Conservation (phyloP, 2,888 invertebrate genomes). For the Notocelia uddmanniana region DNA sequence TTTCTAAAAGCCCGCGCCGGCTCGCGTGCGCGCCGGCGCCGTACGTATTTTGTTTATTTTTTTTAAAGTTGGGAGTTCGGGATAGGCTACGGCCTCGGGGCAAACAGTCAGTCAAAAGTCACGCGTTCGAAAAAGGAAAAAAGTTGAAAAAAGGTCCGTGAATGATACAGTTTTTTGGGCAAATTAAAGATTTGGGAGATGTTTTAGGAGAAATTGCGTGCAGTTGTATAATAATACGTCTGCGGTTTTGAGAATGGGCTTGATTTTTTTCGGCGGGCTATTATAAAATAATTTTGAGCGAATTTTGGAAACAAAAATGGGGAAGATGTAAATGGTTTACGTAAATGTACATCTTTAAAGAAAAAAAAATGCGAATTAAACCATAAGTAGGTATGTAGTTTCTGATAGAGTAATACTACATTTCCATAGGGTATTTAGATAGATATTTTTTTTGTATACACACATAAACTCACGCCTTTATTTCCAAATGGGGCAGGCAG, state of each 20-base stretch:
- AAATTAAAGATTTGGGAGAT: constrained; percentile 80
- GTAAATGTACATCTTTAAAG: constrained; percentile 1
- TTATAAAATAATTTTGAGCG: constrained; percentile 40
- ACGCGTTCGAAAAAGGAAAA: constrained; percentile 71
- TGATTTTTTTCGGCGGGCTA: constrained; percentile 51
- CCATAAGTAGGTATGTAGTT: background rate
- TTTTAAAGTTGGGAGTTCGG: constrained; percentile 73
- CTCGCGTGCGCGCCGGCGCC: constrained; percentile 79
- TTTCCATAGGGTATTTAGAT: too few species aligned
- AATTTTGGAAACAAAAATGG: constrained; percentile 25
- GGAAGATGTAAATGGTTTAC: constrained; percentile 19
- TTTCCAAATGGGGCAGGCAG: too few species aligned
- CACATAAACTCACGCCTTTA: too few species aligned
- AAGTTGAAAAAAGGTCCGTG: constrained; percentile 70
- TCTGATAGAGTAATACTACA: too few species aligned
- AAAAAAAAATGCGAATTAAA: background rate
- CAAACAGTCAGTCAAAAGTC: constrained; percentile 85
- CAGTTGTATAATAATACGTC: constrained; percentile 76
- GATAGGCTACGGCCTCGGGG: constrained; percentile 75
- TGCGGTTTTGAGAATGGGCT: constrained; percentile 54
- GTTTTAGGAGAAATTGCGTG: constrained; percentile 80
- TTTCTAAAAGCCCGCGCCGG: constrained; percentile 73
- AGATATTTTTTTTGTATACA: too few species aligned
- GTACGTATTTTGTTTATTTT: constrained; percentile 71
- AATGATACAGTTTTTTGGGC: constrained; percentile 84